Evolutionary conservation across 2,797 vertebrate genomes (phyloP), one percentile per base, ranked within the genome.

Genomic region (Melanotaenia pygmaea): DNA sequence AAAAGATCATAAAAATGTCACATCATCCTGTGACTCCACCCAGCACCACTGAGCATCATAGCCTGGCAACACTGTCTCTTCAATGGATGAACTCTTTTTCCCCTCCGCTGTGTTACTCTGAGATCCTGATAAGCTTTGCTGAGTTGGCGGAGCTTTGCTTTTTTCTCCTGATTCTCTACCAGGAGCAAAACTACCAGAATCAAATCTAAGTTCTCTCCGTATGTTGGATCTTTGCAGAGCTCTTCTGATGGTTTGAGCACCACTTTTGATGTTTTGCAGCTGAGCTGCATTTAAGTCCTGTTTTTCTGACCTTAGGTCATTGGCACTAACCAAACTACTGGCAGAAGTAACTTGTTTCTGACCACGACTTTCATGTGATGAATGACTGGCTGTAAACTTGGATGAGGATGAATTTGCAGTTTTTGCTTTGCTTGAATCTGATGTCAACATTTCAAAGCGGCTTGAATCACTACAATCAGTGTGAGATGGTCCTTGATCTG

Each of bases 11-110:
- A 98, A 86, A 91, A 96, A 97, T 0, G 95, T 97, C 85, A 97
- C 95, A 53, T 98, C 97, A 0, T 98, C 96, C 78, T 96, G 95
- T 66, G 96, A 97, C 85, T 97, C 95, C 78, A 95, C 95, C 96
- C 96, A 98, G 89, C 90, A 95, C 96, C 96, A 97, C 73, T 95
- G 96, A 67, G 94, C 84, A 65, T 96, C 96, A 0, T 96, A 97
- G 40, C 91, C 95, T 80, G 95, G 80, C 61, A 94, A 85, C 59
- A 84, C 43, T 28, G 82, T 90, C 71, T 75, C 81, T 10, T 53
- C 81, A 32, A 74, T 59, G 20, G 83, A 47, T 57, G 76, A 83
- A 67, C 72, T 82, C 63, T 87, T 86, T 22, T 94, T 87, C 0
- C 89, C 64, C 56, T 91, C 87, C 30, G 20, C 35, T 16, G 69